phyloP scores from a whole-genome alignment of 2,888 invertebrate genomes.

The Rotaria sp. region DNA sequence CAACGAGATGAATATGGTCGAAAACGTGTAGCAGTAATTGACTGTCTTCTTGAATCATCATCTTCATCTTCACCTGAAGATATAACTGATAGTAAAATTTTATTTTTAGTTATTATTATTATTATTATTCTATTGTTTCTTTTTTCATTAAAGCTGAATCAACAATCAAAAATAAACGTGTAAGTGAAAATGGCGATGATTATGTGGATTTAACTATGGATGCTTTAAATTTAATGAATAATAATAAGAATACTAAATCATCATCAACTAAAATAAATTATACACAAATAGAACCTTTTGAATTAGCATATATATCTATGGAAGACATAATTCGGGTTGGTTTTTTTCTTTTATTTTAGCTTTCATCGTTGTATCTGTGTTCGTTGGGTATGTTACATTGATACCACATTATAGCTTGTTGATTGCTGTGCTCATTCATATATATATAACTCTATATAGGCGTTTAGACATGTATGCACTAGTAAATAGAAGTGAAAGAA shows the following conservation, averaged over 20 bases:
- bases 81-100: not conserved
- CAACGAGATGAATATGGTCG: conserved; percentile 19
- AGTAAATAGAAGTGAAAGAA: not conserved
- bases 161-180: not conserved
- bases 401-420: not conserved
- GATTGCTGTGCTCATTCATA: not conserved
- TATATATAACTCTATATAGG: not conserved
- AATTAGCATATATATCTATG: conserved; percentile 18
- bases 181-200: conserved; percentile 2
- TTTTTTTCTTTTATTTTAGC: not conserved
- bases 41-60: conserved; percentile 20
- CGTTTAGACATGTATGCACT: not conserved
- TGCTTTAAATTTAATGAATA: not conserved
- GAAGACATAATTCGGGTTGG: conserved; percentile 18
- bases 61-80: not conserved
- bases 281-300: not conserved
- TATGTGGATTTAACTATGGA: not conserved
- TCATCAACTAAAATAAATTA: not conserved
- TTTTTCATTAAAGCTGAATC: not conserved
- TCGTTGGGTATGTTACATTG: no score
- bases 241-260: not conserved
- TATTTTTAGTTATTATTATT: not conserved
- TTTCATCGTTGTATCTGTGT: not conserved
- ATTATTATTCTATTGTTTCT: not conserved
- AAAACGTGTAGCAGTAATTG: conserved; percentile 21